phyloP scores from a whole-genome alignment of 2,888 invertebrate genomes.

The Euzetes globulus region DNA sequence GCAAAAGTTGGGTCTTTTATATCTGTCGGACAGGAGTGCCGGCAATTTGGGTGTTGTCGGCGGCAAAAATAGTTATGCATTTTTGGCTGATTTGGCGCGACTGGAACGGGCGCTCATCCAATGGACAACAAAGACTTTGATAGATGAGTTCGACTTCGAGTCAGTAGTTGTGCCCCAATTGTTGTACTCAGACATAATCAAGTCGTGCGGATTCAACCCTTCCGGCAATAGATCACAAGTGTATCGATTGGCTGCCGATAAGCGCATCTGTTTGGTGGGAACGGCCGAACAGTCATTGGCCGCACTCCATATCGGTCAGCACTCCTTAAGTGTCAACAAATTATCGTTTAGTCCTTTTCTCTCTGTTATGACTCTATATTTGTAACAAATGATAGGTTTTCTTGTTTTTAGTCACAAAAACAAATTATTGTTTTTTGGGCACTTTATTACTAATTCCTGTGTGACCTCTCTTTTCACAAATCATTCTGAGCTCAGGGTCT shows the following conservation, averaged over 20 bases:
- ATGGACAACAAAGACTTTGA: slow-evolving; percentile 62
- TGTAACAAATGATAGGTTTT: background rate
- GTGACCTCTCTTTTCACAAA: background rate
- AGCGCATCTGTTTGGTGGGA: slow-evolving; percentile 66
- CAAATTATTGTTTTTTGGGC: background rate
- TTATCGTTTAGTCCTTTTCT: background rate
- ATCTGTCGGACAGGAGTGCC: background rate
- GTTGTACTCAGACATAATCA: slow-evolving; percentile 64
- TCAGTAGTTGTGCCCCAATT: slow-evolving; percentile 85
- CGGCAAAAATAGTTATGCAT: slow-evolving; percentile 60
- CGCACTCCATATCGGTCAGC: slow-evolving; percentile 55
- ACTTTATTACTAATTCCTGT: no score
- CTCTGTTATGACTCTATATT: background rate
- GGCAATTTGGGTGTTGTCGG: slow-evolving; percentile 39
- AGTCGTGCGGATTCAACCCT: slow-evolving; percentile 79
- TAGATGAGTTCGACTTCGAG: slow-evolving; percentile 58
- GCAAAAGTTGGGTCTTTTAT: slow-evolving; percentile 35
- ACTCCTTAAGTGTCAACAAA: background rate
- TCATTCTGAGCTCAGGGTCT: background rate
- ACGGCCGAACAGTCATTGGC: slow-evolving; percentile 94
- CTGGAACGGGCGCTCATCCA: slow-evolving; percentile 73
- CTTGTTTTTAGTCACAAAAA: background rate
- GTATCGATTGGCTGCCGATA: slow-evolving; percentile 33
- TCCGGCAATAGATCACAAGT: slow-evolving; percentile 67
- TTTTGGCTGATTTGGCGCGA: slow-evolving; percentile 65